Conservation (phyloP, 2,797 vertebrate genomes). For the Ptychadena robeensis region DNA sequence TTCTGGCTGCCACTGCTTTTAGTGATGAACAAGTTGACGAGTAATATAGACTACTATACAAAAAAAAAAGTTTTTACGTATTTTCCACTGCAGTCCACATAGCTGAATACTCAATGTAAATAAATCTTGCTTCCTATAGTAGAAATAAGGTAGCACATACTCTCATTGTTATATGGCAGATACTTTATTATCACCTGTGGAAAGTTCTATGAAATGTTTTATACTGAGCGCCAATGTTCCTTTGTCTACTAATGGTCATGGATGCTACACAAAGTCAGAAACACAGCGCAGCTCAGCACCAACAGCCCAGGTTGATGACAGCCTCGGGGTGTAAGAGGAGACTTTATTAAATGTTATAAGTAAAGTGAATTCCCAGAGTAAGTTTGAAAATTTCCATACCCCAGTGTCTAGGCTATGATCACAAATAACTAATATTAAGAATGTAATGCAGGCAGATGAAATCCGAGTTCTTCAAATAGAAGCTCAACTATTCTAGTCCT, state of each 20-base stretch:
- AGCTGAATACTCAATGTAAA: not conserved
- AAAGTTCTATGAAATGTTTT: slow-evolving; percentile 31
- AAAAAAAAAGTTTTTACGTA: too few species aligned
- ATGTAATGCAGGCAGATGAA: slow-evolving; percentile 27
- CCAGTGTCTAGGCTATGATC: slow-evolving; percentile 15
- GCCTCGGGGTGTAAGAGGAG: slow-evolving; percentile 54
- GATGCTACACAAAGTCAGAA: slow-evolving; percentile 44
- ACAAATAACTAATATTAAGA: slow-evolving; percentile 46
- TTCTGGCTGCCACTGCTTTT: too few species aligned
- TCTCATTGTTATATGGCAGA: slow-evolving; percentile 24
- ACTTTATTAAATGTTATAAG: slow-evolving; percentile 51
- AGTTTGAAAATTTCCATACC: slow-evolving; percentile 42
- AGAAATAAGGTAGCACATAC: slow-evolving; percentile 3
- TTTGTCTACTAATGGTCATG: slow-evolving; percentile 40
- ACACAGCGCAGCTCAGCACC: slow-evolving; percentile 32
- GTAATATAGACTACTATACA: too few species aligned
- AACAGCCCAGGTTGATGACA: slow-evolving; percentile 48
- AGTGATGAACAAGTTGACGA: too few species aligned
- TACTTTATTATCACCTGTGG: slow-evolving; percentile 51
- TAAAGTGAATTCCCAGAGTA: slow-evolving; percentile 59
- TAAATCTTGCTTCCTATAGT: not conserved
- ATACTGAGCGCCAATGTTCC: slow-evolving; percentile 25
- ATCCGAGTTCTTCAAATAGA: slow-evolving; percentile 5
- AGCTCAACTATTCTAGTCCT: slow-evolving; percentile 22
- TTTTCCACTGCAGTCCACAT: not conserved